Evolutionary conservation across 1,140 invertebrate genomes (phyloP), one percentile per base, ranked within the genome.

Genomic region (Neodiprion fabricii): DNA sequence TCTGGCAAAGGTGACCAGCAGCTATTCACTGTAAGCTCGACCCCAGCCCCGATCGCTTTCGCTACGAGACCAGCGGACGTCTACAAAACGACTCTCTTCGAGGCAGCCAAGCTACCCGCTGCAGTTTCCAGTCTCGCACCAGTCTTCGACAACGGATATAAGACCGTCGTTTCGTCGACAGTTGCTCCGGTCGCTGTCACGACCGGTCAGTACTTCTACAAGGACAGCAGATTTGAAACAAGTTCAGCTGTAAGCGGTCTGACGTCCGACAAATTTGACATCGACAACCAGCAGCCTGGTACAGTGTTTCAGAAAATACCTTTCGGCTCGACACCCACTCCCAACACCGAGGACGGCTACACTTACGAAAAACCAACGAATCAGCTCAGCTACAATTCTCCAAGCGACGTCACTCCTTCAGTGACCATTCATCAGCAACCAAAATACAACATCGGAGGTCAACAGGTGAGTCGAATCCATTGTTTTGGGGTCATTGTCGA

Each of bases 251-350:
- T 80, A 14, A 71, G 75, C 65, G 83, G 81, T 72, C 79, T 85
- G 48, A 78, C 85, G 1, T 84, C 79, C 53, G 80, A 83, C n/a
- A 85, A 86, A 76, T 80, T 82, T 67, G 82, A 79, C 50, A 78
- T 86, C 48, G 78, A 81, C 7, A 83, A 84, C 47, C 83, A 84
- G 75, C 76, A 67, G 50, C 75, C 67, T 40, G 75, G 73, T 14
- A 78, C 66, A 11, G 21, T 69, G 79, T 79, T 21, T 80, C 81
- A 73, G 75, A 81, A 85, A 69, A 74, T 70, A 72, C 79, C 80
- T 67, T 79, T 79, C 68, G 78, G 80, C 9, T 85, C 81, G 49
- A 80, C 74, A 76, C 68, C 74, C 70, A 79, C 81, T 72, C 78
- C 76, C 28, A 85, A 85, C 70, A 85, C 83, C 61, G 86, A 86